Percentiles rank a stretch among this genome's conserved stretches.
Conservation (phyloP, 1,140 invertebrate genomes). For the Frieseomelitta varia region DNA sequence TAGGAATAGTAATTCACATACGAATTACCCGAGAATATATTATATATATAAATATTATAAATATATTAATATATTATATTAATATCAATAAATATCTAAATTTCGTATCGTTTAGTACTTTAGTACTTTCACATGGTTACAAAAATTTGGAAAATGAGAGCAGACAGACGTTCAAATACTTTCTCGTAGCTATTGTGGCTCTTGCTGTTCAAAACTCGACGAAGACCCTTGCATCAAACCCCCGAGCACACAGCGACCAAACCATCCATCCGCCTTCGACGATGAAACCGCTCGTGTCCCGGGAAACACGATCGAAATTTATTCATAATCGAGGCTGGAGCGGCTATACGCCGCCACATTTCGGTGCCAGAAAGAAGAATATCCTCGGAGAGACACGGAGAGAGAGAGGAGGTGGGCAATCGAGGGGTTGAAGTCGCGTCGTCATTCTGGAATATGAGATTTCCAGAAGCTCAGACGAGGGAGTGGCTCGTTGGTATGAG, state of each 20-base stretch:
- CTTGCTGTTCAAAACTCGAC: too few species aligned
- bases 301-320: conserved; percentile 35
- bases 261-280: not conserved
- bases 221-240: too few species aligned
- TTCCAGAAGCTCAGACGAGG: conserved; percentile 59
- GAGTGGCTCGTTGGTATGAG: not conserved
- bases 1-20: not conserved
- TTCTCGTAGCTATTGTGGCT: too few species aligned
- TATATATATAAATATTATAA: too few species aligned
- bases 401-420: not conserved
- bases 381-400: conserved; percentile 42
- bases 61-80: too few species aligned
- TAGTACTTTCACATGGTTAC: too few species aligned
- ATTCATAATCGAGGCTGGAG: conserved; percentile 59
- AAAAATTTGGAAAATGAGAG: too few species aligned
- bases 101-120: too few species aligned
- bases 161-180: too few species aligned
- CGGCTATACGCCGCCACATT: conserved; percentile 32
- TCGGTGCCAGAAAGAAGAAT: conserved; percentile 59
- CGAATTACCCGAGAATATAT: too few species aligned
- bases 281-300: not conserved
- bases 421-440: conserved; percentile 74
- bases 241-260: not conserved
- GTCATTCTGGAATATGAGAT: conserved; percentile 80
- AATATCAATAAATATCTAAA: too few species aligned